Percentiles rank a stretch among this genome's conserved stretches.
These are phyloP conservation scores for Chelon labrosus DNA, from an alignment of 2,797 vertebrate genomes.

Conservation along the genomic window DNA sequence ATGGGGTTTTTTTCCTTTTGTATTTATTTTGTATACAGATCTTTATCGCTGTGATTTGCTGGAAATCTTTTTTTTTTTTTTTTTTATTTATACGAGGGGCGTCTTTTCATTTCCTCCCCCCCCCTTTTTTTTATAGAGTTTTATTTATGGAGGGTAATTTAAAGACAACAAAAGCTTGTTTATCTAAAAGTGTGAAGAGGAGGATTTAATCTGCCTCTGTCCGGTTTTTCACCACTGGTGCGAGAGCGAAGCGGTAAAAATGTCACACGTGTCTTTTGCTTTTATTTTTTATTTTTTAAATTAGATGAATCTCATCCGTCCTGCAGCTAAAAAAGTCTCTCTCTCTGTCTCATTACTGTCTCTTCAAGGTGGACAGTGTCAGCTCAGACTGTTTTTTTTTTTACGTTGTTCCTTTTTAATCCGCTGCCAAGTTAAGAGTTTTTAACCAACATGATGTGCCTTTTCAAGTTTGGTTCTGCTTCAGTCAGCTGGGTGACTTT, in stretches of 20 bases:
- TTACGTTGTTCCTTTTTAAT: conserved; percentile 22
- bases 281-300: conserved; percentile 12
- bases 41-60: conserved; percentile 81
- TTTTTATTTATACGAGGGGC: conserved; percentile 76
- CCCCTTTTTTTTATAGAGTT: conserved; percentile 50
- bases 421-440: conserved; percentile 72
- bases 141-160: conserved; percentile 79
- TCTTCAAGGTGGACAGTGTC: conserved; percentile 10
- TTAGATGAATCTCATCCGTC: no score
- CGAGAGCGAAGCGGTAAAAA: background rate
- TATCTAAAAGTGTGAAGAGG: conserved; percentile 12
- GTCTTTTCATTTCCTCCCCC: conserved; percentile 25
- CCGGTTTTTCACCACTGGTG: conserved; percentile 13
- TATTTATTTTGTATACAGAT: conserved; percentile 88
- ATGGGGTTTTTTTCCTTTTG: conserved; percentile 74
- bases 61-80: conserved; percentile 62
- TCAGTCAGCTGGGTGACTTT: background rate
- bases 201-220: conserved; percentile 24
- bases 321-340: no score
- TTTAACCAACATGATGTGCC: conserved; percentile 79
- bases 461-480: conserved; percentile 61
- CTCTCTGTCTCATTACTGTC: no score
- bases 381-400: conserved; percentile 21
- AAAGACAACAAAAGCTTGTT: conserved; percentile 30
- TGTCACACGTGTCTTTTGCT: conserved; percentile 11